Conservation (phyloP, 2,888 invertebrate species). For the Zeuzera pyrina region DNA sequence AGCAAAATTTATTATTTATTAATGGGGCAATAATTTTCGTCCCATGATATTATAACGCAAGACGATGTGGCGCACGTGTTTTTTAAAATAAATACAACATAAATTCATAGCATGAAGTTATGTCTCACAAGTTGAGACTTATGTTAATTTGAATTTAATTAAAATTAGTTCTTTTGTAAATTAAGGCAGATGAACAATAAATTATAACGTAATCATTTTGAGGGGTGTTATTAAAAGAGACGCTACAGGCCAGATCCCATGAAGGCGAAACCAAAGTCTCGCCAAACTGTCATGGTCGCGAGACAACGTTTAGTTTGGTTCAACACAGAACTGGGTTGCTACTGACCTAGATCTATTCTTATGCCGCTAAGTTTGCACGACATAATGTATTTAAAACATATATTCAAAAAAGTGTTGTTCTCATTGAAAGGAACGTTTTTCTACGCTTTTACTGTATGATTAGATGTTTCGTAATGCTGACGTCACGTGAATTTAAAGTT, state of each 20-base stretch:
- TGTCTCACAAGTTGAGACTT: no score
- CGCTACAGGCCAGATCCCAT: slow-evolving; percentile 47
- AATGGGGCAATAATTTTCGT: no score
- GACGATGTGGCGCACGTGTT: no score
- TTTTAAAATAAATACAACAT: no score
- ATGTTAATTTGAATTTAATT: no score
- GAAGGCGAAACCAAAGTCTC: slow-evolving; percentile 37
- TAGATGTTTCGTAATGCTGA: slow-evolving; percentile 8
- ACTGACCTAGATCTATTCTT: slow-evolving; percentile 51
- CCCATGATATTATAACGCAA: no score
- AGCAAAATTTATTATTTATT: no score
- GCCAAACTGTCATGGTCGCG: slow-evolving; percentile 35
- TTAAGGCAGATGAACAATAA: slow-evolving; percentile 21
- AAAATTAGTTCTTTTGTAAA: slow-evolving; percentile 32
- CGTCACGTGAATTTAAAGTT: no score
- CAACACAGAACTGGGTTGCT: slow-evolving; percentile 49
- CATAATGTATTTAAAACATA: slow-evolving; percentile 40
- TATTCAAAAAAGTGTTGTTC: slow-evolving; percentile 22
- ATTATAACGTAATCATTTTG: slow-evolving; percentile 26
- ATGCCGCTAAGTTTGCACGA: slow-evolving; percentile 43
- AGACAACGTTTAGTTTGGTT: slow-evolving; percentile 35
- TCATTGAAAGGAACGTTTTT: slow-evolving; percentile 27
- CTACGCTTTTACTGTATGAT: slow-evolving; percentile 24
- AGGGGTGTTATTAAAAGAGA: slow-evolving; percentile 17
- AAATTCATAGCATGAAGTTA: no score